Base-by-base conservation (phyloP, 2,888 invertebrate genomes). In the Bedellia somnulentella region DNA sequence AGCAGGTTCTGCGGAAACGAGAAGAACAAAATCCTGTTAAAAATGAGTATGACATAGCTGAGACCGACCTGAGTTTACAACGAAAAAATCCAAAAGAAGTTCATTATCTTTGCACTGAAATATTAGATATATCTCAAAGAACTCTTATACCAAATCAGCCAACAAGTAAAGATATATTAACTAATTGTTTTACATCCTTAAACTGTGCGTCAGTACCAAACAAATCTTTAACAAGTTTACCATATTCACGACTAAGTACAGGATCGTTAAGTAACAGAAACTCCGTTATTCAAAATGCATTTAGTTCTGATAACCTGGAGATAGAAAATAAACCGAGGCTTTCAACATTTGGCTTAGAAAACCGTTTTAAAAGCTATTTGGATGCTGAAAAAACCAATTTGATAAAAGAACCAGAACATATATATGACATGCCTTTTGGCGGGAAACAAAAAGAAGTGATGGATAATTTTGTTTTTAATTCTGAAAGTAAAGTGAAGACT, bases 401-500 rank as follows among this genome's bases (percentile, higher is more conserved):
- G 38, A 33, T 34, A 35, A 17, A 40, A 50, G 24, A 14, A 63
- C 66, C 0, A 15, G 82, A 83, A 40, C 83, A 81, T 40, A 80
- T 84, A 15, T 84, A 84, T 45, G 83, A 83, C 38, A 81, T 81
- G 40, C 84, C 84, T 0, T 80, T 64, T 46, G 53, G 57, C 32
- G 29, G 23, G 9, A 13, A 29, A 24, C 10, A 16, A 5, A 30
- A 33, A 4, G 25, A 12, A 26, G 11, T 8, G 27, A 2, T 15
- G 1, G 23, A 21, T 14, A 15, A 24, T 30, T 15, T 32, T 15
- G 48, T 40, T 24, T 38, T 37, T 10, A 37, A 44, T 2, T 35
- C 35, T 35, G 42, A 43, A 24, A 33, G 29, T 21, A 14, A 12
- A 29, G 26, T 27, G 30, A 21, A 16, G 39, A 38, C 27, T 35